Evolutionary conservation across 2,113 vertebrate genomes (phyloP).

Genomic region (Kryptolebias marmoratus): DNA sequence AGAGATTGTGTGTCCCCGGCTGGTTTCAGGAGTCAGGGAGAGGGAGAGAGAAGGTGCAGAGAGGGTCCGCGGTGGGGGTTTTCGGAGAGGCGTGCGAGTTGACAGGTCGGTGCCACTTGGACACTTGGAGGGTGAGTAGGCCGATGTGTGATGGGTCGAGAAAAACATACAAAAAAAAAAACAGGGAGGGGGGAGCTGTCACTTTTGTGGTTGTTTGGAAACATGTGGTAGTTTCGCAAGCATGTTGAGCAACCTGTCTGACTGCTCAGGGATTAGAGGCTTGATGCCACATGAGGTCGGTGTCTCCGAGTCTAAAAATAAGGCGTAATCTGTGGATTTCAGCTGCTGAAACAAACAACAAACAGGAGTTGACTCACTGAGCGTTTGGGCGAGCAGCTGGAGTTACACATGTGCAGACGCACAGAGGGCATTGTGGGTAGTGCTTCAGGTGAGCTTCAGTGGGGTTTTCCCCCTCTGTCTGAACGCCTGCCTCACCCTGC

Average conservation of each 20-base stretch:
- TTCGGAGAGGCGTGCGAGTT: constrained; percentile 47
- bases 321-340: constrained; percentile 20
- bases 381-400: constrained; percentile 8
- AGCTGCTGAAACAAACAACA: constrained; percentile 17
- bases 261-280: constrained; percentile 39
- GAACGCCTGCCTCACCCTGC: constrained; percentile 17
- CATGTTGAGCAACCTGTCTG: constrained; percentile 56
- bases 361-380: constrained; percentile 1
- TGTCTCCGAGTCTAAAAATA: constrained; percentile 34
- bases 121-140: constrained; percentile 65
- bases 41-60: constrained; percentile 27
- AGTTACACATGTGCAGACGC: not conserved
- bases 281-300: constrained; percentile 7
- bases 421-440: not conserved
- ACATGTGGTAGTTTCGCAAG: constrained; percentile 5
- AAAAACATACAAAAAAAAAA: not conserved
- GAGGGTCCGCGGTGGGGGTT: constrained; percentile 35
- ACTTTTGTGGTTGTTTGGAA: constrained; percentile 7
- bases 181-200: constrained; percentile 5
- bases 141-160: not conserved
- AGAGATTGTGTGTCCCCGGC: constrained; percentile 55
- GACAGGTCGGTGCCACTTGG: constrained; percentile 34
- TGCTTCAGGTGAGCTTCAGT: constrained; percentile 12
- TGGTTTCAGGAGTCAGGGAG: constrained; percentile 37
- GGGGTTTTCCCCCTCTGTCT: constrained; percentile 12